Evolutionary conservation across 2,113 vertebrate species (phyloP).

Genomic region (Centropristis striata): DNA sequence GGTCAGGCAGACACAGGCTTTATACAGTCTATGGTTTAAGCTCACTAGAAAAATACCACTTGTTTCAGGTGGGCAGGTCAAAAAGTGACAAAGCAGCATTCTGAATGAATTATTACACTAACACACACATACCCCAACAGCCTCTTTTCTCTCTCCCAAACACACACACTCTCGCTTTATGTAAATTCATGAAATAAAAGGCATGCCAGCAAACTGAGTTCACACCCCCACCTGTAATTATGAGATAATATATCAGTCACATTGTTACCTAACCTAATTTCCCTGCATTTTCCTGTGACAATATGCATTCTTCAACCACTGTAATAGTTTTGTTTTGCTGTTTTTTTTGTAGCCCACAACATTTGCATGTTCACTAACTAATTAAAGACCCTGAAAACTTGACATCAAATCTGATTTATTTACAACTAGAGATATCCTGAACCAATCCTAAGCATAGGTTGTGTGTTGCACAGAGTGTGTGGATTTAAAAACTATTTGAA

Average conservation of each 20-base stretch:
- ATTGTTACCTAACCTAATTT: background rate
- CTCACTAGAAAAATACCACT: no score
- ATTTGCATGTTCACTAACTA: background rate
- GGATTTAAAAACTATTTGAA: background rate
- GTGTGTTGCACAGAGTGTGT: background rate
- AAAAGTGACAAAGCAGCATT: no score
- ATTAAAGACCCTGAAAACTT: background rate
- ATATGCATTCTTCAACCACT: background rate
- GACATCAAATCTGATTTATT: background rate
- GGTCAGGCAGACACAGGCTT: no score
- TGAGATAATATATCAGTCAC: background rate
- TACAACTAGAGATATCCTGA: background rate
- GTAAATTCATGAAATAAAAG: background rate
- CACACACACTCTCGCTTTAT: background rate
- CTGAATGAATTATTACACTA: no score
- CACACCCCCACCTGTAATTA: background rate
- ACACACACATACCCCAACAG: no score
- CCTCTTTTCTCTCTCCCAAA: background rate
- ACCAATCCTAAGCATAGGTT: background rate
- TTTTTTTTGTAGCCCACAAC: background rate
- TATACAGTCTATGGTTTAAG: no score
- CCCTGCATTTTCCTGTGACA: background rate
- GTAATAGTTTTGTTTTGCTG: background rate
- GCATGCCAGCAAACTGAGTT: background rate
- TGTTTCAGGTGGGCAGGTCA: no score